These are phyloP conservation scores for Oncorhynchus nerka DNA, from an alignment of 2,113 vertebrate species.

Conservation along the genomic window DNA sequence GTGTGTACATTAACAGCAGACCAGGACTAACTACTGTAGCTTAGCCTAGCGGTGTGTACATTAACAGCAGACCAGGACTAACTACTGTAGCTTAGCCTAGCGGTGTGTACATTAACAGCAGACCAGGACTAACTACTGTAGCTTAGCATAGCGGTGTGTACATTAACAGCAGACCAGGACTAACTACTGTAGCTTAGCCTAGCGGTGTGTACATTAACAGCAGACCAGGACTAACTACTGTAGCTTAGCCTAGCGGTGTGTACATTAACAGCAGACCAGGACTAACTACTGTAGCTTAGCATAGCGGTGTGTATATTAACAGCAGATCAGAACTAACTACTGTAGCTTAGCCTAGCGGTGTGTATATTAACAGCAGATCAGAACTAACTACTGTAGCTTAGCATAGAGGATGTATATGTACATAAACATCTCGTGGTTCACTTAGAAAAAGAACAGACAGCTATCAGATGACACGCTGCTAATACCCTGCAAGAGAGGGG, in stretches of 20 bases:
- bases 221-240: too few relatives aligned
- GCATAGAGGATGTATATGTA: background rate
- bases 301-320: too few relatives aligned
- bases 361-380: background rate
- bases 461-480: background rate
- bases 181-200: too few relatives aligned
- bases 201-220: too few relatives aligned
- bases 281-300: too few relatives aligned
- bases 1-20: too few relatives aligned
- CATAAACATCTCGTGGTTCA: background rate
- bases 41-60: background rate
- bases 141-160: background rate
- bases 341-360: background rate
- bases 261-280: background rate
- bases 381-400: background rate
- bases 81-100: too few relatives aligned
- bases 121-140: background rate
- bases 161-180: background rate
- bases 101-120: too few relatives aligned
- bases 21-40: too few relatives aligned
- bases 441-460: background rate
- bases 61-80: background rate
- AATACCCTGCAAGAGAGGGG: background rate
- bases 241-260: too few relatives aligned
- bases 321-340: rapidly evolving